Base-by-base conservation (phyloP, 2,888 invertebrate species). In the Chalcosyrphus nemorum region DNA sequence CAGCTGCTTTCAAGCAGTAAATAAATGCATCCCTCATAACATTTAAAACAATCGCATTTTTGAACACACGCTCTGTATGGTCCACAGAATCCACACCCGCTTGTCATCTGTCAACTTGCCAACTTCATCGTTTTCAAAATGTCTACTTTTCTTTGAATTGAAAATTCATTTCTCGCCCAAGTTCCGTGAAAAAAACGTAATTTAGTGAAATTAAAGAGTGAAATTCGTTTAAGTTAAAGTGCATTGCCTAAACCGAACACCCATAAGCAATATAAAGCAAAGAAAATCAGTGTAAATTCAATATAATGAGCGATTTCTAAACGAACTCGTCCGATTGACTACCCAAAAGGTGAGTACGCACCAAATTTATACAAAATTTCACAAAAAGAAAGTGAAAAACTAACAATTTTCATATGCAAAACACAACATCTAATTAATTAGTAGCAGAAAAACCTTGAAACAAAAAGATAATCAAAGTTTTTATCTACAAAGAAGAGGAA, bases 101-200 rank as follows among this genome's bases (percentile, higher is more conserved):
- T 3, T 66, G 81, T 65, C 81, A 71, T 17, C 72, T 82, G 82
- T 82, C 82, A 82, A 29, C 15, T 45, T n/a, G 4, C n/a, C 47
- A 63, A 68, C 15, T 47, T 32, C 15, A 4, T 29, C 24, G 3
- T 72, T 75, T 68, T 21, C 82, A 82, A 82, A 78, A 82, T 82
- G 82, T 82, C 82, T 35, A 56, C 78, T 82, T 82, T 82, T 24
- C 72, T 65, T 21, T 21, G 35, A 38, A 27, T 71, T 35, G 59
- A 66, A 74, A 32, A 17, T 59, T 19, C 7, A 21, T 32, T 35
- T 66, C 24, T 56, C 17, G 24, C 38, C 7, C n/a, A 29, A 56
- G 17, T 61, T 66, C 15, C 24, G 52, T 32, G 29, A 54, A 52
- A 47, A 74, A 75, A 50, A 7, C 5, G 2, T 17, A 32, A 47